A percentile compares a stretch with the other conserved stretches of the same genome.
Conservation (phyloP, 2,797 vertebrate genomes). For the Dipus sagitta region DNA sequence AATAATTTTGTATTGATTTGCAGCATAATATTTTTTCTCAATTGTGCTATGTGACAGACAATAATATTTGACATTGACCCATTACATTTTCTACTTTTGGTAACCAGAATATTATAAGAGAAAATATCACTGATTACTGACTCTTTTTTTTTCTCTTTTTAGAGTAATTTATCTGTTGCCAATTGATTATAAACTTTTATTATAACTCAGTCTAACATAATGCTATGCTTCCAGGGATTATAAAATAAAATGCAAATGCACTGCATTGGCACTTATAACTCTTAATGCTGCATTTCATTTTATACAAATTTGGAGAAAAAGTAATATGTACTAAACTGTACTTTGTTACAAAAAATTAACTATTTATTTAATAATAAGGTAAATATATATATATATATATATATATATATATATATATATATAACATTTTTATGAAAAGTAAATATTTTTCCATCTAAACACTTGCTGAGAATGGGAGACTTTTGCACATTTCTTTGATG, state of each 20-base stretch:
- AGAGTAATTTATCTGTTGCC: neutral
- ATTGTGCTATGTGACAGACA: neutral
- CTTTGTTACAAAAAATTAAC: no score
- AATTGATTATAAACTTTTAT: neutral
- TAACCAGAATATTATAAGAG: neutral
- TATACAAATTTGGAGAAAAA: no score
- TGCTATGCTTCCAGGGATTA: neutral
- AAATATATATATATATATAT: no score
- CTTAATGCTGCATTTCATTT: no score
- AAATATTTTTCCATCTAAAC: no score
- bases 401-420: no score
- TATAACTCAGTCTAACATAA: neutral
- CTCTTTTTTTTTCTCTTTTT: neutral
- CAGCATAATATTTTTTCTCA: neutral
- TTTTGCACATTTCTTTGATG: no score
- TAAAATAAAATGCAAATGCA: neutral
- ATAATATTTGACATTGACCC: neutral
- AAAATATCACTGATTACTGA: neutral
- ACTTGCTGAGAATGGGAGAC: no score
- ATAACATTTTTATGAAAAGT: no score
- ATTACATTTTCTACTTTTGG: neutral
- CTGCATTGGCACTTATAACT: neutral
- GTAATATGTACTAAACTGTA: no score
- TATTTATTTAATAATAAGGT: no score
- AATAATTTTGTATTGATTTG: conserved; percentile 7